Conservation (phyloP, 2,797 vertebrate species). For the Halcyon chelicuti region DNA sequence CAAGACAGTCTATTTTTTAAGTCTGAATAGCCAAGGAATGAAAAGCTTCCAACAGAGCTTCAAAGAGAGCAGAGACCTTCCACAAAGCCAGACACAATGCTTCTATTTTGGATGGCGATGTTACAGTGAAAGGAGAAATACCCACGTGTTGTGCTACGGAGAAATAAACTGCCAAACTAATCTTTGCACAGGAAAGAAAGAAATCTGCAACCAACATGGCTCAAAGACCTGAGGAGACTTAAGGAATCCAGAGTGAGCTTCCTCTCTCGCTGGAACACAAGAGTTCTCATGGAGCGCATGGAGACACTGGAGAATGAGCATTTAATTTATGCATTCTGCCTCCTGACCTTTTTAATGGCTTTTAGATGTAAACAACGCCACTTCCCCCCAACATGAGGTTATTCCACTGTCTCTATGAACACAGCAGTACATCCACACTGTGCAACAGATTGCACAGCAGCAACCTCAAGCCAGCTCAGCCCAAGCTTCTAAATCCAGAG, state of each 20-base stretch:
- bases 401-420: neutral
- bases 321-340: neutral
- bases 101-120: slow-evolving; percentile 49
- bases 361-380: neutral
- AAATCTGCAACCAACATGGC: neutral
- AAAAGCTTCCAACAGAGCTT: slow-evolving; percentile 60
- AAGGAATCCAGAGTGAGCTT: neutral
- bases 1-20: slow-evolving; percentile 49
- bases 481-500: neutral
- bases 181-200: neutral
- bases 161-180: slow-evolving; percentile 24
- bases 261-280: neutral
- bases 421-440: neutral
- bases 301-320: neutral
- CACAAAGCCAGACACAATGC: slow-evolving; percentile 51
- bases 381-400: neutral
- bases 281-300: neutral
- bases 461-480: neutral
- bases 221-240: neutral
- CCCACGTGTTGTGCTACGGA: neutral
- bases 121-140: neutral
- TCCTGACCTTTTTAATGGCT: neutral
- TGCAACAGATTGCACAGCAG: neutral
- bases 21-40: slow-evolving; percentile 59
- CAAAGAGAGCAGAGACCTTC: slow-evolving; percentile 31